Base-by-base conservation (phyloP, 2,113 vertebrate species). In the human region DNA sequence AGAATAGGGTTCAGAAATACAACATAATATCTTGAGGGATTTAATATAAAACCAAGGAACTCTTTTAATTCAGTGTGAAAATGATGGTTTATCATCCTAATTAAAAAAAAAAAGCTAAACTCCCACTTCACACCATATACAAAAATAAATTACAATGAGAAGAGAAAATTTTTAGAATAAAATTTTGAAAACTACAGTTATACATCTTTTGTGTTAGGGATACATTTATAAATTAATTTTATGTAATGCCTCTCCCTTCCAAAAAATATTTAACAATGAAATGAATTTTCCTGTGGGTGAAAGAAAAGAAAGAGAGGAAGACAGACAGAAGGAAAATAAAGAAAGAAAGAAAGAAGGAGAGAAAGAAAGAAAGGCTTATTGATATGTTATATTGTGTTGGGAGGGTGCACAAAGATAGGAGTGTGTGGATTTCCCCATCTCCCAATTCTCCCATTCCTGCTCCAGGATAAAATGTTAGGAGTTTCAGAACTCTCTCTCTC, bases 381-480 rank as follows among this genome's bases (percentile, higher is more conserved):
- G 8, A 0, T 40, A 0, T 6, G 27, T 4, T 13, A 10, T 2
- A 2, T 0, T 13, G 10, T 2, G 1, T 0, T 17, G 9, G 48
- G 78, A 45, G 22, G 10, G 3, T 6, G 0, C 0, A 2, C 16
- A 8, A 17, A 25, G 25, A 9, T 0, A 1, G 9, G 10, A 12
- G 50, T 27, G 1, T 6, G 7, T 18, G 4, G 4, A 20, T 1
- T 0, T 5, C 4, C 6, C 17, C 7, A 0, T 35, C 8, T 2
- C 18, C 32, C 30, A 1, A 1, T 25, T 16, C 25, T 10, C 16
- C 27, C 2, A 7, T 5, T 35, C 8, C 3, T 25, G 16, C 2
- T 27, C 17, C 1, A 55, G 75, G 45, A 8, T 0, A 8, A 25
- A 23, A 10, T 0, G 11, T 38, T 30, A 12, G 7, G 6, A 5